These are phyloP conservation scores for Sebastes diploproa DNA, from an alignment of 2,797 vertebrate genomes.

Conservation along the genomic window DNA sequence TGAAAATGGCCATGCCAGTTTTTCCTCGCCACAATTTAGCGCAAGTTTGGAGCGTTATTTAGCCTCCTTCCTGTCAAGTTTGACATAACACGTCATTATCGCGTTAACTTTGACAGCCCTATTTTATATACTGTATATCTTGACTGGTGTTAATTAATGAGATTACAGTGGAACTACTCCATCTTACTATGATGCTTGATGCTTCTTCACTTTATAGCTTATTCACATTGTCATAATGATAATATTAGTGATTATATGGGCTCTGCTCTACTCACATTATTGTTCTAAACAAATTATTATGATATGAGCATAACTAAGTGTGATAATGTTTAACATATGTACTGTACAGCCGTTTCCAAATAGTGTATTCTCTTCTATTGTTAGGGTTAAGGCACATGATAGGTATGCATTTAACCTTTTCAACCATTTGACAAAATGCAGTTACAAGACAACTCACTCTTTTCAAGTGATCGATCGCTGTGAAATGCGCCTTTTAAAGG, in stretches of 20 bases:
- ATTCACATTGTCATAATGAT: slow-evolving; percentile 13
- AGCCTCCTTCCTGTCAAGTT: no score
- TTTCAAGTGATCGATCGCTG: background rate
- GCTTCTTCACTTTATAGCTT: background rate
- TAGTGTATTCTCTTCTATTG: background rate
- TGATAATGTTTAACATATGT: background rate
- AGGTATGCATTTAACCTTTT: slow-evolving; percentile 39
- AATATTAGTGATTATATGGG: background rate
- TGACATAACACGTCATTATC: no score
- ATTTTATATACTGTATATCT: background rate
- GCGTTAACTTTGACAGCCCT: no score
- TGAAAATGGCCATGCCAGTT: no score
- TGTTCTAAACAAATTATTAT: slow-evolving; percentile 18
- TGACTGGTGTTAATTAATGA: background rate
- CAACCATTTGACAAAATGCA: slow-evolving; percentile 11
- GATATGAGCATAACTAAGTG: background rate
- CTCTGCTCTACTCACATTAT: background rate
- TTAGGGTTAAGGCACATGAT: background rate
- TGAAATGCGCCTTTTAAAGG: slow-evolving; percentile 4
- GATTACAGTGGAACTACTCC: background rate
- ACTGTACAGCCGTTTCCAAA: background rate
- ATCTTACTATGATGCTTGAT: background rate
- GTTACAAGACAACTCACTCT: background rate
- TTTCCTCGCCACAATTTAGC: no score
- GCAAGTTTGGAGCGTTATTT: no score